Conservation (phyloP, 2,888 invertebrate species). For the Amitus sp. region DNA sequence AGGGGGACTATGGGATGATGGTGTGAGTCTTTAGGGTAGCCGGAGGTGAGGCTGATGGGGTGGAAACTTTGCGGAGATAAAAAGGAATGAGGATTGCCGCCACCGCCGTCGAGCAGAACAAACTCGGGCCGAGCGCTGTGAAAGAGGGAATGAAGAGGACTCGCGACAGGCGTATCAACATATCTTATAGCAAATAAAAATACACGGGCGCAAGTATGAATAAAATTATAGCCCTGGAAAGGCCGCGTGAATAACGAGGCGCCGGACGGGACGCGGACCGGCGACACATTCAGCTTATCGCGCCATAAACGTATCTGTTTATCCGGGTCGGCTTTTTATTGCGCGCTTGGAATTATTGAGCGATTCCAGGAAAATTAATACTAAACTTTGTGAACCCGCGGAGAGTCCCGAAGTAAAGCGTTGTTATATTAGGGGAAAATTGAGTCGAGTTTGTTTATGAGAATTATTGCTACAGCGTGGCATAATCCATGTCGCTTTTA, state of each 20-base stretch:
- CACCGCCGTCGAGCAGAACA: conserved; percentile 53
- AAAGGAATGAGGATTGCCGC: conserved; percentile 64
- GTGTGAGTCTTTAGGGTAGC: conserved; percentile 43
- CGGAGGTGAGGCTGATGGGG: conserved; percentile 65
- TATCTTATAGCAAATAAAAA: conserved; percentile 64
- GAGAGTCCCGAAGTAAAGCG: no score
- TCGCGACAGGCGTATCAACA: conserved; percentile 57
- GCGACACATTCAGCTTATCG: conserved; percentile 30
- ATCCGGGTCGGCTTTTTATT: conserved; percentile 15
- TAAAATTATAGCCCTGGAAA: conserved; percentile 60
- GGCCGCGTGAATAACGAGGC: conserved; percentile 45
- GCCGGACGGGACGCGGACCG: conserved; percentile 33
- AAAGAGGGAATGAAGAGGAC: conserved; percentile 43
- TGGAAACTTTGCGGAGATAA: conserved; percentile 66
- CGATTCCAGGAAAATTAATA: conserved; percentile 1
- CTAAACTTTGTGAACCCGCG: not conserved
- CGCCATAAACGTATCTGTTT: conserved; percentile 26
- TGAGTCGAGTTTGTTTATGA: no score
- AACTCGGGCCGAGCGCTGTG: conserved; percentile 39
- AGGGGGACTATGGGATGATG: conserved; percentile 45
- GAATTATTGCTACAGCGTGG: no score
- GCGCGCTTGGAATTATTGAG: conserved; percentile 1
- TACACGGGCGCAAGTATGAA: conserved; percentile 60
- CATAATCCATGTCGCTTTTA: no score
- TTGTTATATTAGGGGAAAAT: no score